Percentiles rank a stretch among this genome's conserved stretches.
These are phyloP conservation scores for Orthosia gothica DNA, from an alignment of 2,888 invertebrate species.

Conservation along the genomic window DNA sequence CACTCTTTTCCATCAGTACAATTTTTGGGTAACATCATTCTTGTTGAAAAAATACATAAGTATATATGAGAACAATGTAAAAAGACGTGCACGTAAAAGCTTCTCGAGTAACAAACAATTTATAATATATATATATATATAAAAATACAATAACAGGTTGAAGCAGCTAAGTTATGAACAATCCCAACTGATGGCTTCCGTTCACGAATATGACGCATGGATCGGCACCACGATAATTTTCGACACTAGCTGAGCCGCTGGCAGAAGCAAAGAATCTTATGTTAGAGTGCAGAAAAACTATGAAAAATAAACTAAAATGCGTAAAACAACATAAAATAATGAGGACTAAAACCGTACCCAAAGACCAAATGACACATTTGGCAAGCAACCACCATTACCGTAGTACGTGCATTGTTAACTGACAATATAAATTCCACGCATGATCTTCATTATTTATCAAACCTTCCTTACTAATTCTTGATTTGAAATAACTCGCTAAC, in stretches of 20 bases:
- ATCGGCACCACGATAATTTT: too few relatives aligned
- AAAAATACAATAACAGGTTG: too few relatives aligned
- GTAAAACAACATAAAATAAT: not conserved
- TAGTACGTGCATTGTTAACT: constrained; percentile 14
- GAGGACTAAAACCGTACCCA: not conserved
- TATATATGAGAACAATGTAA: too few relatives aligned
- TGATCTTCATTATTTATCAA: constrained; percentile 3
- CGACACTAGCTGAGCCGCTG: not conserved
- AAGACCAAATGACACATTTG: constrained; percentile 60
- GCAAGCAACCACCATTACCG: constrained; percentile 22
- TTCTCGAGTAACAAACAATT: too few relatives aligned
- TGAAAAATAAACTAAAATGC: not conserved
- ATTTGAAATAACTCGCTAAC: constrained; percentile 12
- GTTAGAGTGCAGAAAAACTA: not conserved
- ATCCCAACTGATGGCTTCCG: too few relatives aligned
- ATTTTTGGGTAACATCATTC: too few relatives aligned
- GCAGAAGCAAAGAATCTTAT: not conserved
- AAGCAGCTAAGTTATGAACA: too few relatives aligned
- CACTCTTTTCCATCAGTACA: too few relatives aligned
- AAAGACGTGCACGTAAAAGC: too few relatives aligned
- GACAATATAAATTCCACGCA: constrained; percentile 49
- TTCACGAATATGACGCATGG: too few relatives aligned
- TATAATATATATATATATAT: too few relatives aligned
- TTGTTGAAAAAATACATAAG: too few relatives aligned
- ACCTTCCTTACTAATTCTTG: constrained; percentile 13